phyloP scores from a whole-genome alignment of 1,140 invertebrate species.

The Apocrypta bakeri region DNA sequence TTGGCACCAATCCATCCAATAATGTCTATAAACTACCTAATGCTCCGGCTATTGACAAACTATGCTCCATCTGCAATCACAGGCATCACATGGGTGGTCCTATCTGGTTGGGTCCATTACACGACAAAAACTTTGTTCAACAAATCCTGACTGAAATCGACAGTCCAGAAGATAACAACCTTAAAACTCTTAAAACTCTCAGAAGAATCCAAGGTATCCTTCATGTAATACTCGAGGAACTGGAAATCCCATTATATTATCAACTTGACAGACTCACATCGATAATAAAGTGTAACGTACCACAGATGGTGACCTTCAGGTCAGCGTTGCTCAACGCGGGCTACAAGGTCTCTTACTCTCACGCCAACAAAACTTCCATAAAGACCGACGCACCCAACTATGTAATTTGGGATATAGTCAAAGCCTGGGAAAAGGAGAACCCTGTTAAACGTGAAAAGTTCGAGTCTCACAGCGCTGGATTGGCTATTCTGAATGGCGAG shows the following conservation, averaged over 20 bases:
- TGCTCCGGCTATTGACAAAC: conserved; percentile 79
- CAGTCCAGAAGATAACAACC: conserved; percentile 49
- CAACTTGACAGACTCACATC: conserved; percentile 78
- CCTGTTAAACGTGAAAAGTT: conserved; percentile 72
- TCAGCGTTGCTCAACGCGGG: conserved; percentile 96
- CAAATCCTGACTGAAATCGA: conserved; percentile 68
- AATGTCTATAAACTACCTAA: conserved; percentile 78
- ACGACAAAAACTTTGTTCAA: conserved; percentile 86
- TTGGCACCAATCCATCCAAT: conserved; percentile 80
- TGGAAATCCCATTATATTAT: conserved; percentile 94
- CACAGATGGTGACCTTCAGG: conserved; percentile 76
- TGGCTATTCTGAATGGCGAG: conserved; percentile 76
- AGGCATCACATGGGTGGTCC: conserved; percentile 91
- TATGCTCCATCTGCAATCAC: conserved; percentile 86
- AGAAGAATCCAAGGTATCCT: conserved; percentile 86
- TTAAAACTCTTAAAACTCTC: conserved; percentile 77
- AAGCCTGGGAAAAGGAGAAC: conserved; percentile 83
- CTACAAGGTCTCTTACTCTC: conserved; percentile 93
- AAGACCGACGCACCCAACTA: conserved; percentile 94
- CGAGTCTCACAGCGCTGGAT: conserved; percentile 74
- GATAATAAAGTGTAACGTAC: conserved; percentile 64
- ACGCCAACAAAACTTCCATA: conserved; percentile 89
- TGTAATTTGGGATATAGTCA: conserved; percentile 95
- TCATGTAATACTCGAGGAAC: conserved; percentile 84
- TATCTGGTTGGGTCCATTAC: conserved; percentile 92